phyloP scores from a whole-genome alignment of 2,888 invertebrate genomes.

The Phyllotreta cruciferae region DNA sequence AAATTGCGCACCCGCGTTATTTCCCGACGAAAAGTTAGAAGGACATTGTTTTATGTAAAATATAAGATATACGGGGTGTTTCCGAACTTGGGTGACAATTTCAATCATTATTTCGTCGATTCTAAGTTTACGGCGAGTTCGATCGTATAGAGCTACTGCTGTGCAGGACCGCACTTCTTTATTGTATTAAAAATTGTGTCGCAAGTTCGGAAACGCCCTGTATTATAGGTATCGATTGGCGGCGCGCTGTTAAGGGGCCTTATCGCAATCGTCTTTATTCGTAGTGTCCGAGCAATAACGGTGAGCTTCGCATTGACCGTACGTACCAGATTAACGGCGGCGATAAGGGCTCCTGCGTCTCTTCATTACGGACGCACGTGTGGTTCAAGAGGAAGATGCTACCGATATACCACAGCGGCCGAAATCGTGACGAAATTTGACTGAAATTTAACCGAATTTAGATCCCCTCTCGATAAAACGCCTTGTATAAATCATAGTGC shows the following conservation, averaged over 20 bases:
- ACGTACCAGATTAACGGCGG: slow-evolving; percentile 38
- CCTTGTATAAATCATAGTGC: slow-evolving; percentile 27
- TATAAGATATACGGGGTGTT: no score
- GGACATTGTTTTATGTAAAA: no score
- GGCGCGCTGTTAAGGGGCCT: neutral
- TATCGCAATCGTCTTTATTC: slow-evolving; percentile 12
- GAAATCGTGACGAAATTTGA: slow-evolving; percentile 31
- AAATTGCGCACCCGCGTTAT: no score
- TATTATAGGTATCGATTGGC: no score
- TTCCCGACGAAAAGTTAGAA: no score
- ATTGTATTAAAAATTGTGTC: no score
- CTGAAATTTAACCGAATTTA: slow-evolving; percentile 30
- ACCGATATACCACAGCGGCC: slow-evolving; percentile 38
- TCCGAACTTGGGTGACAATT: no score
- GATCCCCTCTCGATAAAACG: slow-evolving; percentile 28
- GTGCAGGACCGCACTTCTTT: no score
- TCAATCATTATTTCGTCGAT: no score
- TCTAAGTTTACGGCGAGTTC: no score
- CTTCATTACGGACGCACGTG: slow-evolving; percentile 44
- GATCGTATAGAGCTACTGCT: no score
- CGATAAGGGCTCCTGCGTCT: slow-evolving; percentile 38
- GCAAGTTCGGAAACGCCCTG: no score
- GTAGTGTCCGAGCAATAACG: slow-evolving; percentile 22
- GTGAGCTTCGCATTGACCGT: slow-evolving; percentile 25
- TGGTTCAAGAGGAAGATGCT: slow-evolving; percentile 40